Percentiles rank a stretch among this genome's conserved stretches.
Evolutionary conservation across 2,797 vertebrate genomes (phyloP).

Genomic region (Gymnothorax javanicus): DNA sequence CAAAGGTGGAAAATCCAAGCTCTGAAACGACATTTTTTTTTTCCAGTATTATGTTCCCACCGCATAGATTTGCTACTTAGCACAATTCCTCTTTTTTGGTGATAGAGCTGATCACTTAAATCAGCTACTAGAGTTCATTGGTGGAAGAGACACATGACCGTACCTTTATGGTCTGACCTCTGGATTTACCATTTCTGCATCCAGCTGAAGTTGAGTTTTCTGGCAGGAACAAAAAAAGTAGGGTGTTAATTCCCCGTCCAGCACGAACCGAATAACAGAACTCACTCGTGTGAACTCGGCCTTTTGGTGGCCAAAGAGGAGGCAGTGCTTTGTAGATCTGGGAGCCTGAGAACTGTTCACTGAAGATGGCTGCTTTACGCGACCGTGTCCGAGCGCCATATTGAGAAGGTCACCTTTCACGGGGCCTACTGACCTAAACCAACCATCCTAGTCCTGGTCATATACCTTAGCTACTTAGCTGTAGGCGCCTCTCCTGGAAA

Average conservation of each 20-base stretch:
- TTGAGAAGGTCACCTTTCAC: background rate
- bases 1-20: background rate
- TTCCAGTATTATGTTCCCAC: too few relatives aligned
- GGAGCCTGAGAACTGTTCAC: background rate
- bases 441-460: background rate
- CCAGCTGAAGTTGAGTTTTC: too few relatives aligned
- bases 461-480: background rate
- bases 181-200: too few relatives aligned
- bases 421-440: background rate
- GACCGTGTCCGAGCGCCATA: background rate
- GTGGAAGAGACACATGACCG: too few relatives aligned
- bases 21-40: too few relatives aligned
- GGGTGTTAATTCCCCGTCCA: background rate
- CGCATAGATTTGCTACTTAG: too few relatives aligned
- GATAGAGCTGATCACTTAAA: too few relatives aligned
- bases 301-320: background rate
- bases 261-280: background rate
- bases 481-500: too few relatives aligned
- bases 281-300: background rate
- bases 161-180: too few relatives aligned
- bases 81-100: too few relatives aligned
- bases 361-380: background rate
- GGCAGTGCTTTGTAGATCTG: background rate
- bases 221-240: background rate
- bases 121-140: too few relatives aligned